A percentile compares a stretch with the other conserved stretches of the same genome.
phyloP scores from a whole-genome alignment of 2,797 vertebrate species.

The Distichodus sexfasciatus region DNA sequence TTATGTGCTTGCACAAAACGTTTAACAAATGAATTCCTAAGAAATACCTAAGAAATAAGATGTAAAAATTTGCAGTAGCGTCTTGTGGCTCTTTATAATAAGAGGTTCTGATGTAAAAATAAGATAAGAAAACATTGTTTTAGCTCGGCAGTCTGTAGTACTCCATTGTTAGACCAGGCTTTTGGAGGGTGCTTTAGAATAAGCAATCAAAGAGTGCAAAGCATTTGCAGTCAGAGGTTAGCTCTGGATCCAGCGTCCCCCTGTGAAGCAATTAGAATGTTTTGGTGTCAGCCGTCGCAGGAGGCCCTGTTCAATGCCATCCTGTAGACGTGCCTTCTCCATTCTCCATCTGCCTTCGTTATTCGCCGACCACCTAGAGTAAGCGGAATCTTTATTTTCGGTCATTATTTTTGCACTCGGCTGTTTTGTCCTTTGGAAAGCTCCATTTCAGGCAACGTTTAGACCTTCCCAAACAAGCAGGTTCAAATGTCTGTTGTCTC shows the following conservation, averaged over 20 bases:
- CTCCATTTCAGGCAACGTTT: not conserved
- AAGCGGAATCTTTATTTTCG: not conserved
- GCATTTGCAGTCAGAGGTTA: constrained; percentile 16
- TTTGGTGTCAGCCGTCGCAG: constrained; percentile 8
- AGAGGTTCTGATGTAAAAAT: not conserved
- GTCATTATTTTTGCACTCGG: not conserved
- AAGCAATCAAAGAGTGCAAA: not conserved
- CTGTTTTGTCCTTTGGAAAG: not conserved
- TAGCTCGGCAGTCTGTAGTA: not conserved
- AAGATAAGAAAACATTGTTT: not conserved
- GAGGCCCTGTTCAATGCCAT: not conserved
- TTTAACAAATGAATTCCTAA: too few relatives aligned
- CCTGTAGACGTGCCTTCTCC: not conserved
- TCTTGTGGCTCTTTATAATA: too few relatives aligned
- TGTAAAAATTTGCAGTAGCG: too few relatives aligned
- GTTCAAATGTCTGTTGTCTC: too few relatives aligned
- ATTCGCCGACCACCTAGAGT: not conserved
- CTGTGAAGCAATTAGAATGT: constrained; percentile 17
- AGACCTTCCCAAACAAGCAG: not conserved
- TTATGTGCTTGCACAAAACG: too few relatives aligned
- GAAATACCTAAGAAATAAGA: too few relatives aligned
- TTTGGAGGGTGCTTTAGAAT: not conserved
- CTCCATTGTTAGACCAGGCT: not conserved
- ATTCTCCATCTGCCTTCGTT: constrained; percentile 5
- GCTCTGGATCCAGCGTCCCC: not conserved